Conservation (phyloP, 2,888 invertebrate genomes). For the Dryadula phaetusa region DNA sequence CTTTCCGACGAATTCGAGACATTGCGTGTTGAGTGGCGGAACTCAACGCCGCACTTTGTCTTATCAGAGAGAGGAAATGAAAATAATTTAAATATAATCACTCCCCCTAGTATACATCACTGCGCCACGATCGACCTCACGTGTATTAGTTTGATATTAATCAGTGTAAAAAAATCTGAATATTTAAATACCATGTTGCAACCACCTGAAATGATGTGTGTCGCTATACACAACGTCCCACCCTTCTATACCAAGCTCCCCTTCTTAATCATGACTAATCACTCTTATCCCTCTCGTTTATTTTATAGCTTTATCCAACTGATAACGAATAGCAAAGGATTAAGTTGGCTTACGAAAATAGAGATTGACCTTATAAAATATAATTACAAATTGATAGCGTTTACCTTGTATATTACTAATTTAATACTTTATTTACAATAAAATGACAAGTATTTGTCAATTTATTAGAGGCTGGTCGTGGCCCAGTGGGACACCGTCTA, state of each 20-base stretch:
- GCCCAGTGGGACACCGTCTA: too few species aligned
- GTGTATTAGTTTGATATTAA: too few species aligned
- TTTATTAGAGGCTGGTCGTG: too few species aligned
- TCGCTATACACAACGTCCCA: conserved; percentile 1
- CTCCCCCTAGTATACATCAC: too few species aligned
- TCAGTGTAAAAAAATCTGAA: too few species aligned
- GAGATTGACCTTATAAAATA: conserved; percentile 12
- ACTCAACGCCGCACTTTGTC: too few species aligned
- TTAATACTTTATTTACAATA: too few species aligned
- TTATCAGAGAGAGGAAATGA: too few species aligned
- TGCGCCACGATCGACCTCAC: too few species aligned
- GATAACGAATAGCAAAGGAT: conserved; percentile 33
- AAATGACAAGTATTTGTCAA: background rate
- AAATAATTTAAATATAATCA: too few species aligned
- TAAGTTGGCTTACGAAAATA: conserved; percentile 14
- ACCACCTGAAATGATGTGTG: background rate
- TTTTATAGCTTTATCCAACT: conserved; percentile 37
- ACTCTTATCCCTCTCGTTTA: conserved; percentile 37
- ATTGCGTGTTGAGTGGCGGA: too few species aligned
- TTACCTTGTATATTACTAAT: conserved; percentile 8
- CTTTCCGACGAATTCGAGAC: too few species aligned
- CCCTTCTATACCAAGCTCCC: conserved; percentile 28
- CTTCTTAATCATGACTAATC: conserved; percentile 39
- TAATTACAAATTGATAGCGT: background rate
- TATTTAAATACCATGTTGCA: background rate